Conservation (phyloP, 2,113 vertebrate genomes). For the Callocephalon fimbriatum region DNA sequence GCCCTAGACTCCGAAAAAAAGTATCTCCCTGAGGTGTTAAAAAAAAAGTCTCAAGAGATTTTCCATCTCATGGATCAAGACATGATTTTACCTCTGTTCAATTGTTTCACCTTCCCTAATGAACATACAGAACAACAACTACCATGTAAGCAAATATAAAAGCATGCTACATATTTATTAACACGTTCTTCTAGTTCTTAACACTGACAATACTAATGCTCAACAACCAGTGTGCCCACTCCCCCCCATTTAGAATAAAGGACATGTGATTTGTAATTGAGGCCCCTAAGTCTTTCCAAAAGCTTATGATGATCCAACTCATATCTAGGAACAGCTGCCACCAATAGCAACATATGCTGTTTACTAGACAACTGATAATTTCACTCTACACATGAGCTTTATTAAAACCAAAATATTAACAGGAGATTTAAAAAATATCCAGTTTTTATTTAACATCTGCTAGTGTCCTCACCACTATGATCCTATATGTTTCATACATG, state of each 20-base stretch:
- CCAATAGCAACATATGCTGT: not conserved
- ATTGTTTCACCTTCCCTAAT: not conserved
- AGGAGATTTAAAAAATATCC: not conserved
- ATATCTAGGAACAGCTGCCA: not conserved
- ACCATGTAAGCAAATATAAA: not conserved
- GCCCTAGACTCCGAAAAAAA: not conserved
- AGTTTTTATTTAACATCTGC: not conserved
- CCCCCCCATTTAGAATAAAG: not conserved
- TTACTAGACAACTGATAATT: not conserved
- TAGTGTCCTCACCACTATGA: not conserved
- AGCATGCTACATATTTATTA: not conserved
- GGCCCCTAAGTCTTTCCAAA: not conserved
- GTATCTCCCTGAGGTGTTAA: not conserved
- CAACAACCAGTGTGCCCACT: not conserved
- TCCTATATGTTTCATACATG: accelerated
- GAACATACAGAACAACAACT: not conserved
- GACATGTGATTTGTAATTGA: not conserved
- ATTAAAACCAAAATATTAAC: not conserved
- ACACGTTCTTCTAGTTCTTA: not conserved
- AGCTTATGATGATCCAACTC: not conserved
- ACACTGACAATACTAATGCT: not conserved
- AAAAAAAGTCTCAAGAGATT: not conserved
- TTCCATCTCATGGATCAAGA: not conserved
- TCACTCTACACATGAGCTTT: not conserved
- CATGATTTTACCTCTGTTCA: not conserved